A percentile compares a stretch with the other conserved stretches of the same genome.
These are phyloP conservation scores for Diprion similis DNA, from an alignment of 1,140 invertebrate species.

Conservation along the genomic window DNA sequence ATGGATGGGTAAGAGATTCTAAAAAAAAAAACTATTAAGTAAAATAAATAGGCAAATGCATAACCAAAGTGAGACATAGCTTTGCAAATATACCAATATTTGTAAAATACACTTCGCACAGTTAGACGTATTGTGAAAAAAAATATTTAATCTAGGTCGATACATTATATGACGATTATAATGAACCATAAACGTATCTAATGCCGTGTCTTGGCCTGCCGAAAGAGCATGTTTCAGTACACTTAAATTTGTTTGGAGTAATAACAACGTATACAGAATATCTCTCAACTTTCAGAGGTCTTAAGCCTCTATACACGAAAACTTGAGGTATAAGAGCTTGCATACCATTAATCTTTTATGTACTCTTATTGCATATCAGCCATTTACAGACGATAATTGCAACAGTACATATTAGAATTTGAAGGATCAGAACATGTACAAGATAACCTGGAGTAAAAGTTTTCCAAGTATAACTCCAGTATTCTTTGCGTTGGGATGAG, in stretches of 20 bases:
- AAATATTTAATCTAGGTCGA: conserved; percentile 12
- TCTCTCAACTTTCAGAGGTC: too few relatives aligned
- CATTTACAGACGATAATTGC: neutral
- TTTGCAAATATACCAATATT: conserved; percentile 26
- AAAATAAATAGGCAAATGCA: neutral
- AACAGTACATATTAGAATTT: neutral
- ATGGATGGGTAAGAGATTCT: neutral
- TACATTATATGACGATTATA: neutral
- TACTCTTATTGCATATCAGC: neutral
- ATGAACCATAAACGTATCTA: neutral
- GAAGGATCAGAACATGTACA: too few relatives aligned
- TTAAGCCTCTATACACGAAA: neutral
- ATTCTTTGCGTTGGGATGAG: neutral
- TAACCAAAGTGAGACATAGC: conserved; percentile 2
- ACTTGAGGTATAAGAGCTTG: neutral
- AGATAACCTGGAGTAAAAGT: too few relatives aligned
- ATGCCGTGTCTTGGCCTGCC: conserved; percentile 4
- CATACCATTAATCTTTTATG: neutral
- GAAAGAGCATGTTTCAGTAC: neutral
- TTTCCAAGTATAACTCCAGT: neutral
- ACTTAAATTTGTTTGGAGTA: neutral
- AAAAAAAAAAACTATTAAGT: neutral
- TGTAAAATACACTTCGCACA: conserved; percentile 42
- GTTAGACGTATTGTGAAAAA: conserved; percentile 30
- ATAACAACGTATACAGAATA: neutral